These are phyloP conservation scores for Cancer borealis DNA, from an alignment of 2,888 invertebrate genomes.

Conservation along the genomic window DNA sequence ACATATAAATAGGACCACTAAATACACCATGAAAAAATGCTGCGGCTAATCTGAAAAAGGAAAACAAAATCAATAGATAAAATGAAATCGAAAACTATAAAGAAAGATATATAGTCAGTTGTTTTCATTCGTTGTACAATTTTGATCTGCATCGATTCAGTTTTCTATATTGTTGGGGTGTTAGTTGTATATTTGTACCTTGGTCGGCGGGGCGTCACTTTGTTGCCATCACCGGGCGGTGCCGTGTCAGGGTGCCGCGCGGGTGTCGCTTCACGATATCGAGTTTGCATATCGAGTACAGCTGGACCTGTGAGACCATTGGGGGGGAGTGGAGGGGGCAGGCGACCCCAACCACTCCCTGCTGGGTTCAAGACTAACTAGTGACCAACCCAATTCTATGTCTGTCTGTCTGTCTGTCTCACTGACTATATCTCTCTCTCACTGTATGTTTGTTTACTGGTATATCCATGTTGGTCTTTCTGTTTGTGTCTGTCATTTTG, in stretches of 20 bases:
- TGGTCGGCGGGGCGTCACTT: conserved; percentile 23
- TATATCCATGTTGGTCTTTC: neutral
- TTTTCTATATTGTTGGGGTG: conserved; percentile 13
- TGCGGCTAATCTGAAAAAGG: neutral
- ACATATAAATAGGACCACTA: neutral
- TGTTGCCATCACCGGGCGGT: neutral
- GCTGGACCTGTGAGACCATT: neutral
- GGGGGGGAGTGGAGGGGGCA: neutral
- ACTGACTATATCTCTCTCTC: conserved; percentile 10
- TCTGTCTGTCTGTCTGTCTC: conserved; percentile 4
- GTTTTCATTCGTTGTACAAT: neutral
- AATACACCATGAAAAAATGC: neutral
- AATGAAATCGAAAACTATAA: neutral
- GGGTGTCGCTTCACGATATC: conserved; percentile 34
- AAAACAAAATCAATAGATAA: neutral
- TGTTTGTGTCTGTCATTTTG: neutral
- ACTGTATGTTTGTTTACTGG: conserved; percentile 17
- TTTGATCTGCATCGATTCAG: conserved; percentile 4
- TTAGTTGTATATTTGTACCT: neutral
- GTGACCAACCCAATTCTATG: conserved; percentile 29
- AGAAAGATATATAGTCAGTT: neutral
- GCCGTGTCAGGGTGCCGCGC: neutral
- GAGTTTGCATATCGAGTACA: conserved; percentile 34
- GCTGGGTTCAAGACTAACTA: conserved; percentile 23
- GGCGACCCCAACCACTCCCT: neutral